Percentiles rank a stretch among this genome's conserved stretches.
phyloP scores from a whole-genome alignment of 2,797 vertebrate genomes.

The Poeciliopsis presidionis region DNA sequence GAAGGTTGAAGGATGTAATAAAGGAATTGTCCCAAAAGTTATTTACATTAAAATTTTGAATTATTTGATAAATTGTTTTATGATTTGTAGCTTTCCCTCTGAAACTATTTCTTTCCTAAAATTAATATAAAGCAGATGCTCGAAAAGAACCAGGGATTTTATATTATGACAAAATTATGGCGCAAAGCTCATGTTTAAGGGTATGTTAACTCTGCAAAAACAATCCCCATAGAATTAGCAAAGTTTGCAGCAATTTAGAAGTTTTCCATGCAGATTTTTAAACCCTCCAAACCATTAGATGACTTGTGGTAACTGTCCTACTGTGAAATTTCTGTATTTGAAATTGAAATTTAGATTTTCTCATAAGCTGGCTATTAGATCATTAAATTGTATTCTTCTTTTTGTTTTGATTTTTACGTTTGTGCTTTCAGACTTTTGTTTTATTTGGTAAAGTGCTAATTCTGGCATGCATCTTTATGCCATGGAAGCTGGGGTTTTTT shows the following conservation, averaged over 20 bases:
- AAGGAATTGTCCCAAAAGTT: neutral
- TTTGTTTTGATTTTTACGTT: neutral
- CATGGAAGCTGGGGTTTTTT: neutral
- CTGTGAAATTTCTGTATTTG: neutral
- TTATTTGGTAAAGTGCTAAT: slow-evolving; percentile 23
- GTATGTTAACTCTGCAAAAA: neutral
- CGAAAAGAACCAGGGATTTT: neutral
- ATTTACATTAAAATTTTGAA: neutral
- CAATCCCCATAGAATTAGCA: neutral
- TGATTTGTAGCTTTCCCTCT: slow-evolving; percentile 12
- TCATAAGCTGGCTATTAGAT: neutral
- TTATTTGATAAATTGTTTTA: neutral
- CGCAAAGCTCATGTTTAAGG: neutral
- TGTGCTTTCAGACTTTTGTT: neutral
- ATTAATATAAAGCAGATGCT: slow-evolving; percentile 43
- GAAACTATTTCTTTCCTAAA: slow-evolving; percentile 15
- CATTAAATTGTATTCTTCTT: neutral
- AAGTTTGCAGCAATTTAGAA: neutral
- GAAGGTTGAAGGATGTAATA: neutral
- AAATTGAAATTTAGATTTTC: neutral
- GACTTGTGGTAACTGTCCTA: neutral
- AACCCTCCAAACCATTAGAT: neutral
- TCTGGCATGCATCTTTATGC: slow-evolving; percentile 16
- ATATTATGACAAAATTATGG: neutral
- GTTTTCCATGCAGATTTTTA: neutral